These are phyloP conservation scores for Cephonodes hylas DNA, from an alignment of 2,888 invertebrate species.

Conservation along the genomic window DNA sequence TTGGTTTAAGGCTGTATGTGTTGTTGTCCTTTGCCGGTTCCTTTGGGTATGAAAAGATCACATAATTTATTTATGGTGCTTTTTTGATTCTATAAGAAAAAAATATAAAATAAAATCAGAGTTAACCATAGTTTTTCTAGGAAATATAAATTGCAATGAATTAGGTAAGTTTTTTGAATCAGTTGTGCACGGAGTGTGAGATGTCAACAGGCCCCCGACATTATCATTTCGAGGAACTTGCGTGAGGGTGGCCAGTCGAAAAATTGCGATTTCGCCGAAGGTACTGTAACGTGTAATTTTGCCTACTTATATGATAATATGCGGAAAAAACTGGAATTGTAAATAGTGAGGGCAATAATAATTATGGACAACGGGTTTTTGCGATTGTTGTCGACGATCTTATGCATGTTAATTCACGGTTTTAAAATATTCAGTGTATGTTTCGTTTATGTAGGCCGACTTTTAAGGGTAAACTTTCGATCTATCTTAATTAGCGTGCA, in stretches of 20 bases:
- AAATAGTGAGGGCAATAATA: neutral
- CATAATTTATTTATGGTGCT: neutral
- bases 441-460: neutral
- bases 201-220: conserved; percentile 38
- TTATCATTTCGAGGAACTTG: conserved; percentile 44
- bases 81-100: too few relatives aligned
- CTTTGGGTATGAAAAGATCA: neutral
- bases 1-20: neutral
- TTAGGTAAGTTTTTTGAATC: conserved; percentile 12
- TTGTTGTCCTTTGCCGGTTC: neutral
- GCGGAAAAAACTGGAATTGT: neutral
- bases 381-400: neutral
- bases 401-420: neutral
- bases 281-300: conserved; percentile 1
- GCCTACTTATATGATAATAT: neutral
- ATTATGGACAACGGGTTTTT: neutral
- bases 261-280: conserved; percentile 36
- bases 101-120: too few relatives aligned
- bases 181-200: conserved; percentile 23
- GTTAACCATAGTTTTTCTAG: too few relatives aligned
- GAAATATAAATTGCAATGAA: neutral
- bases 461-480: neutral
- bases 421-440: neutral
- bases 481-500: neutral
- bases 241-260: conserved; percentile 38